Evolutionary conservation across 2,888 invertebrate genomes (phyloP), one percentile per base, ranked within the genome.

Genomic region (Oscheius sp.): DNA sequence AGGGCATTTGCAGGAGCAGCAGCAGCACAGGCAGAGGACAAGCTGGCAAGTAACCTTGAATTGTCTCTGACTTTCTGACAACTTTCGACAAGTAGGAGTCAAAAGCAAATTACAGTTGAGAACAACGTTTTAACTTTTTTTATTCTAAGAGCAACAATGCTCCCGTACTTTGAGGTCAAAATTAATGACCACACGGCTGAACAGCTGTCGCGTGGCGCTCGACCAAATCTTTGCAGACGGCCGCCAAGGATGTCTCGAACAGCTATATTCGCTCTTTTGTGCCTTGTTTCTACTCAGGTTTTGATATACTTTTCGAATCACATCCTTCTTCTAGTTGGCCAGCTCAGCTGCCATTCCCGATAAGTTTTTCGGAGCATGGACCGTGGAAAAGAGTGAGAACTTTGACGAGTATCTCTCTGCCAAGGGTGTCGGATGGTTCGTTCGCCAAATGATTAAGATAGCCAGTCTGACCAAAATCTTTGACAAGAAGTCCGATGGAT

Each of bases 401-500:
- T 68, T 68, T 55, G 68, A 68, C n/a, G 68, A 68, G 37, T 68
- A 68, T 37, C 55, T 68, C 37, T 53, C 53, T 2, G 53, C 68
- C n/a, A 53, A 68, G 33, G 68, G 55, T 55, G 68, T 68, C 37
- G 21, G 42, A 2, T 68, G 68, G 68, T 68, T 68, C 33, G 68
- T 53, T 10, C 33, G 68, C 13, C 53, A 68, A 55, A 68, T 68
- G 68, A 68, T 68, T 13, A 33, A 55, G 13, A 55, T 68, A 37
- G 68, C 68, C 37, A 37, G 37, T 33, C 1, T 68, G 10, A 68
- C 68, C 4, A 68, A 68, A 29, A 33, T 68, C 11, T 68, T 68
- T 10, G 53, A 53, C 55, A 53, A 55, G 37, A 55, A 68, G 37
- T 35, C 33, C 13, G 68, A 68, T 11, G 55, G 55, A 35, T 51